Base-by-base conservation (phyloP, 1,140 invertebrate species). In the Ceratosolen fusciceps region DNA sequence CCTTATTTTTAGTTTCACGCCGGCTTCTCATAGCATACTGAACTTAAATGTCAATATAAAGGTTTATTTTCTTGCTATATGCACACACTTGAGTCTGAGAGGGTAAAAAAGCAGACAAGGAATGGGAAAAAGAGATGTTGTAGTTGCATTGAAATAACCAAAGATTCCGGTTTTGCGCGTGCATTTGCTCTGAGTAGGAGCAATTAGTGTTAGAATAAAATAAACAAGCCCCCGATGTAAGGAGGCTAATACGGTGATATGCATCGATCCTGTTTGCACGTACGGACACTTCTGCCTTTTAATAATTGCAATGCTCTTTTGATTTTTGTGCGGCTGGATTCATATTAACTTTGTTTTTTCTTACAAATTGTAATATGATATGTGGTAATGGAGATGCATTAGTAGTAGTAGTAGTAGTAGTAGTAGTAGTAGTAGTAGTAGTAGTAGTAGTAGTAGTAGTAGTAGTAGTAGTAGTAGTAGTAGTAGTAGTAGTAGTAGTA, bases 231-330 rank as follows among this genome's bases (percentile, higher is more conserved):
- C 24, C 39, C 72, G 56, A 83, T 77, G 81, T 82, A 81, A 85
- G 81, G 74, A 73, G 82, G 37, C 83, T 84, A 86, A 86, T 83
- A 79, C 82, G 52, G 76, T 81, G 84, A 85, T 86, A 83, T 82
- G 29, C 26, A 39, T 29, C 71, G 71, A 26, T 24, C 16, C 26
- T 26, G 34, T 9, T 5, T 19, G 4, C 19, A 8, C 8, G 19
- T 31, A 8, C 14, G 37, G 19, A 1, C 34, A 65, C 16, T 26
- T 10, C 12, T n/a, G 21, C 0, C 21, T 52, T 73, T 16, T 58
- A 58, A 60, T 29, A 39, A 74, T 74, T 54, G n/a, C n/a, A n/a
- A 14, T 70, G 37, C 49, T 52, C 29, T 54, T 8, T 54, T 72
- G 21, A 34, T n/a, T 0, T 1, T 67, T n/a, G 0, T n/a, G 71